A percentile compares a stretch with the other conserved stretches of the same genome.
Evolutionary conservation across 2,888 invertebrate species (phyloP).

Genomic region (Trimorus sp.): DNA sequence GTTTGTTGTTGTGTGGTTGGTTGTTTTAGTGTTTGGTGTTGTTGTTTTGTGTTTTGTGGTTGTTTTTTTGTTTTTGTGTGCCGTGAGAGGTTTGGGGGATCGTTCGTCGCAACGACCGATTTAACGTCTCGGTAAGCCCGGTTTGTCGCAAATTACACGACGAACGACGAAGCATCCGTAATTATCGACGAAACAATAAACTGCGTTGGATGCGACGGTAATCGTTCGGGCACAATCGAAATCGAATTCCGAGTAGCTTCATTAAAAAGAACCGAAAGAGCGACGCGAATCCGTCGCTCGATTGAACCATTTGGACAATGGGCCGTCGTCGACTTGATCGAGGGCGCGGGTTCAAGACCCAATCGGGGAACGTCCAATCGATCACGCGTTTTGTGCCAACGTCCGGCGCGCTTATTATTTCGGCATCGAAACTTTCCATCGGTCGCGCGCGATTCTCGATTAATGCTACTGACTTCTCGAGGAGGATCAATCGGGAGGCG

Average conservation of each 20-base stretch:
- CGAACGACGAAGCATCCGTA: too few relatives aligned
- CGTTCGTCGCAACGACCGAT: too few relatives aligned
- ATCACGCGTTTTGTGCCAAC: slow-evolving; percentile 22
- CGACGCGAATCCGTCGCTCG: not conserved
- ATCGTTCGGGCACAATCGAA: not conserved
- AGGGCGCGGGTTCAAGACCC: not conserved
- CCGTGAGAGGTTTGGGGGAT: too few relatives aligned
- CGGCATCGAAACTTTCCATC: slow-evolving; percentile 27
- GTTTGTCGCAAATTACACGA: not conserved
- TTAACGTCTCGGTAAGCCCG: too few relatives aligned
- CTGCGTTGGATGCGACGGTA: too few relatives aligned
- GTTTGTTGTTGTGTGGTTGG: too few relatives aligned
- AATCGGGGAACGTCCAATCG: slow-evolving; percentile 34
- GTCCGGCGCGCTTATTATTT: slow-evolving; percentile 40
- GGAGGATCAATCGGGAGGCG: too few relatives aligned
- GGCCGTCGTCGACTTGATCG: slow-evolving; percentile 2
- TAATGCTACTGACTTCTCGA: not conserved
- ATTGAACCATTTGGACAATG: slow-evolving; percentile 5
- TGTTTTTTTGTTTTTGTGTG: too few relatives aligned
- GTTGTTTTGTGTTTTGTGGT: too few relatives aligned
- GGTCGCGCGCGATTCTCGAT: slow-evolving; percentile 4
- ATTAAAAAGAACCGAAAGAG: slow-evolving; percentile 17
- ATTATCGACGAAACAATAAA: too few relatives aligned
- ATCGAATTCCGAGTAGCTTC: slow-evolving; percentile 21
- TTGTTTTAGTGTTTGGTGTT: too few relatives aligned